phyloP scores from a whole-genome alignment of 2,797 vertebrate genomes.

The Coregonus ussuriensis region DNA sequence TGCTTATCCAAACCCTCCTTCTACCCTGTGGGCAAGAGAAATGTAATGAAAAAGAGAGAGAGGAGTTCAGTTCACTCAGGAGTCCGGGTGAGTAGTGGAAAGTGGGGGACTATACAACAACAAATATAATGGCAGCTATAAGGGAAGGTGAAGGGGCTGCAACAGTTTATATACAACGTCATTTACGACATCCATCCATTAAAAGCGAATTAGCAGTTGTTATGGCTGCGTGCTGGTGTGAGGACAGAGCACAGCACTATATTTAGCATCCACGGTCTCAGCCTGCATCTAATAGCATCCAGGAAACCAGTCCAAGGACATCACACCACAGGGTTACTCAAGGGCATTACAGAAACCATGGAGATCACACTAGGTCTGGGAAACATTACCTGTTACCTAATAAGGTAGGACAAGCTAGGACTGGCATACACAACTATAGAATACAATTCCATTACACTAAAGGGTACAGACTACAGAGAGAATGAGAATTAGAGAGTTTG shows the following conservation, averaged over 20 bases:
- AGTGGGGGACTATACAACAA: neutral
- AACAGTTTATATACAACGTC: conserved; percentile 28
- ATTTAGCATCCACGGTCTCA: conserved; percentile 37
- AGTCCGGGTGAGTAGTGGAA: neutral
- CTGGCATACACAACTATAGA: conserved; percentile 49
- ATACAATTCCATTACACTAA: conserved; percentile 18
- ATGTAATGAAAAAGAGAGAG: conserved; percentile 2
- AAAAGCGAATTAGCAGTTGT: conserved; percentile 62
- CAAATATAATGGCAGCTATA: conserved; percentile 7
- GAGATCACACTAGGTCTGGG: conserved; percentile 12
- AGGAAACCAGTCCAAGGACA: conserved; percentile 59
- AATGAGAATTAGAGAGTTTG: conserved; percentile 27
- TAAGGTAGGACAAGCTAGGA: conserved; percentile 61
- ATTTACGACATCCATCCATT: conserved; percentile 53
- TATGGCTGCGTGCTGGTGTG: conserved; percentile 48
- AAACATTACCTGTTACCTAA: conserved; percentile 23
- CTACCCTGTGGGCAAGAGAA: conserved; percentile 1
- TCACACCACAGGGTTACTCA: conserved; percentile 58
- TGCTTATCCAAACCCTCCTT: neutral
- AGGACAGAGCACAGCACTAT: conserved; percentile 63
- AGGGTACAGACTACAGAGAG: conserved; percentile 35
- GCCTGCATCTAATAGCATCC: conserved; percentile 50
- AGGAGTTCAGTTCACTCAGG: neutral
- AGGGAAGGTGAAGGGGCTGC: conserved; percentile 21
- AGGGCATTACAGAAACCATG: conserved; percentile 40